These are phyloP conservation scores for Pampusana beccarii DNA, from an alignment of 2,113 vertebrate species.

Conservation along the genomic window DNA sequence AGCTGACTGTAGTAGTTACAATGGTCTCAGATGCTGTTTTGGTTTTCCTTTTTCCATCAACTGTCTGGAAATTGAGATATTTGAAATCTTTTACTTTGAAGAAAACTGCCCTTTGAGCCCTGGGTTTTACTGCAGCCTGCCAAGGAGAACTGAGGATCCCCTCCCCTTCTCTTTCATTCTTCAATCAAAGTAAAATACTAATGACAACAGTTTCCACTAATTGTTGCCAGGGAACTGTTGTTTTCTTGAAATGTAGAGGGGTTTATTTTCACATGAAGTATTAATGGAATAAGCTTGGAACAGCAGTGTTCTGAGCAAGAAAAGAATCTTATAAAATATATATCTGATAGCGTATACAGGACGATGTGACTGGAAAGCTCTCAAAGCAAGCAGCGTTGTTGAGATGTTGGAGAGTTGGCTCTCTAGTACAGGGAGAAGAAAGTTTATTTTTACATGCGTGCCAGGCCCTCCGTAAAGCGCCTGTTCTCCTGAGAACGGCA, in stretches of 20 bases:
- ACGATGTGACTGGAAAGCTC: conserved; percentile 72
- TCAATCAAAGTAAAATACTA: background rate
- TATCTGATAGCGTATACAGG: conserved; percentile 53
- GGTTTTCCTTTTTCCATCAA: background rate
- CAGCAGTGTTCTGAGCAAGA: background rate
- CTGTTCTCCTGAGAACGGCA: background rate
- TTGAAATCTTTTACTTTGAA: background rate
- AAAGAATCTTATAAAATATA: conserved; percentile 3
- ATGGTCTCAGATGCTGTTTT: background rate
- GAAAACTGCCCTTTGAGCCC: background rate
- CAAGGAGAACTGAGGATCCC: background rate
- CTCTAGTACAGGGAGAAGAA: conserved; percentile 21
- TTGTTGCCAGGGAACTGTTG: conserved; percentile 39
- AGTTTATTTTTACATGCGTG: conserved; percentile 63
- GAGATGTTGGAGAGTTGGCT: conserved; percentile 59
- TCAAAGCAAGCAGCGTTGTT: conserved; percentile 71
- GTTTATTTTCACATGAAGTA: conserved; percentile 50
- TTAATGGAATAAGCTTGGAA: conserved; percentile 47
- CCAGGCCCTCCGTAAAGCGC: background rate
- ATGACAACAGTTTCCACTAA: background rate
- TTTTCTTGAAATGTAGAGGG: conserved; percentile 29
- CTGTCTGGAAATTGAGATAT: conserved; percentile 32
- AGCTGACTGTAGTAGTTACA: conserved; percentile 35
- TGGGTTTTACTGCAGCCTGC: background rate
- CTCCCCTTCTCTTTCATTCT: background rate